Conservation (phyloP, 2,888 invertebrate species). For the Taenaris catops region DNA sequence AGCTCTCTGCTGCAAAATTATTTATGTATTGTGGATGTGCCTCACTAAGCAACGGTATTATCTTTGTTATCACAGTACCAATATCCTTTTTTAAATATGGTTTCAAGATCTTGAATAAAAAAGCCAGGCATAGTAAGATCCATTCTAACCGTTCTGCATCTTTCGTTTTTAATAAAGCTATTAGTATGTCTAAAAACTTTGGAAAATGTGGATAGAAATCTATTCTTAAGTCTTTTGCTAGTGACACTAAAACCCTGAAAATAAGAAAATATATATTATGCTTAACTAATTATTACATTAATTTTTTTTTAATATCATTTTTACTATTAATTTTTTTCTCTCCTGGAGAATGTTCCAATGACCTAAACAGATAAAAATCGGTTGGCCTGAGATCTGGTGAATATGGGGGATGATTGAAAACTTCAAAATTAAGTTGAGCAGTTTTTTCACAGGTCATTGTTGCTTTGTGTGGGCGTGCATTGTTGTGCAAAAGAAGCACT, state of each 20-base stretch:
- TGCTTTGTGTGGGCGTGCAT: no score
- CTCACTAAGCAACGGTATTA: conserved; percentile 88
- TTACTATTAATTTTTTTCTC: neutral
- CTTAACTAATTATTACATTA: neutral
- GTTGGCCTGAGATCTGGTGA: no score
- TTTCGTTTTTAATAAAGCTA: conserved; percentile 85
- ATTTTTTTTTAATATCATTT: no score
- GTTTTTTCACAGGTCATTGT: no score
- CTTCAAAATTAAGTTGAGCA: no score
- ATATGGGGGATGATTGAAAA: no score
- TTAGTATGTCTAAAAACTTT: conserved; percentile 85
- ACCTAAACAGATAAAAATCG: no score
- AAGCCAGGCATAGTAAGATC: conserved; percentile 91
- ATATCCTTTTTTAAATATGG: conserved; percentile 90
- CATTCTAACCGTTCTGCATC: conserved; percentile 93
- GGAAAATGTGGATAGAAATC: conserved; percentile 95
- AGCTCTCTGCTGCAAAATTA: conserved; percentile 97
- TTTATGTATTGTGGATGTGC: conserved; percentile 91
- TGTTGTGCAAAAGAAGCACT: no score
- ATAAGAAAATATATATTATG: neutral
- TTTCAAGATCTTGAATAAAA: conserved; percentile 94
- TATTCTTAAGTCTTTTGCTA: conserved; percentile 92
- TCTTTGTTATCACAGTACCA: conserved; percentile 83
- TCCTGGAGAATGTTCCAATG: no score
- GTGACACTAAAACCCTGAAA: conserved; percentile 88